Percentiles rank a stretch among this genome's conserved stretches.
phyloP scores from a whole-genome alignment of 2,113 vertebrate species.

The Salvelinus alpinus region DNA sequence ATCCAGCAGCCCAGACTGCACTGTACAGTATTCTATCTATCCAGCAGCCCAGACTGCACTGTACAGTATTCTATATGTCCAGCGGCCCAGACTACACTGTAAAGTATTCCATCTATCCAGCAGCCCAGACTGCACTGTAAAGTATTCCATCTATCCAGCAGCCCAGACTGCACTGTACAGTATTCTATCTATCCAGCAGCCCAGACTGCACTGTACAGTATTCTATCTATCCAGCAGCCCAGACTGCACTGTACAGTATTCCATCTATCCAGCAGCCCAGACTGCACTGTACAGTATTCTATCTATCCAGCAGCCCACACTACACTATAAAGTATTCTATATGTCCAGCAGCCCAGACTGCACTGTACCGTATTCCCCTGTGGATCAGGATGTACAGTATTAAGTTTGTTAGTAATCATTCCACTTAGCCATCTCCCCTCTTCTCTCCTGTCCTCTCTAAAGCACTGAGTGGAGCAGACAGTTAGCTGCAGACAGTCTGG shows the following conservation, averaged over 20 bases:
- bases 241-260: not conserved
- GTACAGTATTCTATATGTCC: slow-evolving; percentile 3
- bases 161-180: too few species aligned
- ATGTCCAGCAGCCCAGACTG: not conserved
- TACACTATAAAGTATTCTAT: slow-evolving; percentile 27
- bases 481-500: too few species aligned
- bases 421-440: not conserved
- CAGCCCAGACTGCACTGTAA: too few species aligned
- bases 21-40: not conserved
- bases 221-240: not conserved
- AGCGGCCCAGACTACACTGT: not conserved
- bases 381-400: not conserved
- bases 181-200: not conserved
- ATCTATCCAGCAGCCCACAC: slow-evolving; percentile 17
- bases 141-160: not conserved
- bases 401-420: slow-evolving; percentile 7
- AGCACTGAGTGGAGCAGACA: too few species aligned
- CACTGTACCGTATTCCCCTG: not conserved
- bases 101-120: not conserved
- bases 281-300: not conserved
- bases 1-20: too few species aligned
- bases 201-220: not conserved
- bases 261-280: not conserved
- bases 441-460: slow-evolving; percentile 14
- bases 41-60: not conserved